Base-by-base conservation (phyloP, 2,113 vertebrate species). In the Macquaria ambigua region DNA sequence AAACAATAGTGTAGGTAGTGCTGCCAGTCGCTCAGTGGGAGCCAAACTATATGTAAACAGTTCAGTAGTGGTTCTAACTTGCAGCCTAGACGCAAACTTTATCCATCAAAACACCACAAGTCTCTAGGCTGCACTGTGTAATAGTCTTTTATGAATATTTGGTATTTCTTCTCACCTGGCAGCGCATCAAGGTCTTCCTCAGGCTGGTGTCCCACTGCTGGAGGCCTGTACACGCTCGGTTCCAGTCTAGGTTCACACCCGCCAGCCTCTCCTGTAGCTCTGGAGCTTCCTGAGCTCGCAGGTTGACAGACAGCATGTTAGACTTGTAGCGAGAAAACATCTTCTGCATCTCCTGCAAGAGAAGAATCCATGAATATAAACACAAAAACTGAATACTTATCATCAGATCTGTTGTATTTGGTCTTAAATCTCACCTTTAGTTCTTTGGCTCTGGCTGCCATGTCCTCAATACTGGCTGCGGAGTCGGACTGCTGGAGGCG, bases 301-400 rank as follows among this genome's bases (percentile, higher is more conserved):
- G 90, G 72, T 96, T 97, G 55, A 96, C 83, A 0, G 97, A 97
- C 83, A 96, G 94, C 93, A 98, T 84, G 74, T 96, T 78, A 1
- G 97, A 93, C 90, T 98, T 97, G 93, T 98, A 96, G 91, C 90
- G 94, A 4, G 96, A 90, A 81, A 98, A 97, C 39, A 79, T 90
- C 89, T 96, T 97, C 70, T 97, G 88, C 86, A 96, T 94, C 79
- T 97, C 96, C 98, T 99, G 85, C 2, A 50, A 56, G 37, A 66
- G 11, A 3, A 14, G 34, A 4, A 69, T 5, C 31, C n/a, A 20
- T 20, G 0, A 41, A 23, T 56, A 15, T 14, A 4, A 64, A 53
- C 15, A 62, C 3, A 28, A 16, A 3, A n/a, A 0, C 6, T 16
- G 3, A 43, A 31, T 0, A 2, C 8, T 10, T 7, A 4, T 21